Base-by-base conservation (phyloP, 1,140 invertebrate genomes). In the Panagrolaimus sp. region DNA sequence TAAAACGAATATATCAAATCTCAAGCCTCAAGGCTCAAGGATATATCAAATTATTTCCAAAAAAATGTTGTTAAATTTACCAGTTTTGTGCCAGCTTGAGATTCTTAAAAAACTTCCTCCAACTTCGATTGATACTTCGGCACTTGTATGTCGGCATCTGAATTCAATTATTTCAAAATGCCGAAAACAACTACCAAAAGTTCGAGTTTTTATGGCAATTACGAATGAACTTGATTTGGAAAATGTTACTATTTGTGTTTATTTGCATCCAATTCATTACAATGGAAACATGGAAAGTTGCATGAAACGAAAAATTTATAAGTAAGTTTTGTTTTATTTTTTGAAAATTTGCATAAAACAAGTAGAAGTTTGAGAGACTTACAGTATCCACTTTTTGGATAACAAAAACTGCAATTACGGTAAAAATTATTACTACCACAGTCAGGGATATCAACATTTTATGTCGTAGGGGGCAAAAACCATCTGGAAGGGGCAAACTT, bases 181-280 rank as follows among this genome's bases (percentile, higher is more conserved):
- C 52, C 52, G 28, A 26, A 21, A 28, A 12, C 21, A 58, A 21
- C 17, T 58, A 6, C 52, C 52, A 21, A 58, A 58, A 17, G 52
- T 58, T n/a, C 15, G 52, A 28, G 52, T 58, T 21, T 58, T 58
- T 14, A 21, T 58, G 15, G 28, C 52, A 5, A 21, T 58, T 12
- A 58, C 52, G 4, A 21, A 58, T 26, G 52, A 58, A 4, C 21
- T 26, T 58, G 52, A 58, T 26, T 58, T 28, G n/a, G 52, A 58
- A 10, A 26, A 21, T 28, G 52, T 58, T 21, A 58, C 52, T 12
- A 21, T 58, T 12, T 58, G 52, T 58, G 52, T 28, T 21, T 58
- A 58, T 17, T 21, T 58, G 17, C 52, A 58, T 58, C 52, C 52
- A 28, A 58, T 58, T 21, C 52, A 58, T 21, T 58, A 58, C 17